Evolutionary conservation across 2,113 vertebrate species (phyloP).

Genomic region (Calidris pugnax): DNA sequence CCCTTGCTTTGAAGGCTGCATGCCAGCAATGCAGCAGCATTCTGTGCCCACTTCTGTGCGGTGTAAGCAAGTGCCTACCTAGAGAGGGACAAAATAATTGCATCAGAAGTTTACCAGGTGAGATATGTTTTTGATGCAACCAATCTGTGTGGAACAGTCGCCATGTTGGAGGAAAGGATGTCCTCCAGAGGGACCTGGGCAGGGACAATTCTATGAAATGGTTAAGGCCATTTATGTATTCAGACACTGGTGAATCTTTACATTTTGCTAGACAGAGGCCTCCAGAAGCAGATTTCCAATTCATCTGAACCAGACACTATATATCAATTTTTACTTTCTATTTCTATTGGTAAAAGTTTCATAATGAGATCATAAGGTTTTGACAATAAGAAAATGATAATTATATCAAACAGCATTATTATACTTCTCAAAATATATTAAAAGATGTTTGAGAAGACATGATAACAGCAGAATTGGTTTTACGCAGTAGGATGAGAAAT

Average conservation of each 20-base stretch:
- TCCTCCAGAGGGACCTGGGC: not conserved
- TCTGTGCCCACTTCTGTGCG: not conserved
- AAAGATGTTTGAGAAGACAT: not conserved
- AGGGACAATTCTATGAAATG: not conserved
- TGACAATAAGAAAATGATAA: not conserved
- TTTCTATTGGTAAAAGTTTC: not conserved
- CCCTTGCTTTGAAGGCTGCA: not conserved
- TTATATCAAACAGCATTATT: not conserved
- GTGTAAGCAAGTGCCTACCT: not conserved
- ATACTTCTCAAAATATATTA: not conserved
- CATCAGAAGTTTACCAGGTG: not conserved
- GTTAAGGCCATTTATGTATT: not conserved
- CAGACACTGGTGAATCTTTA: not conserved
- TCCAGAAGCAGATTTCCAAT: not conserved
- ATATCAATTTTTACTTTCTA: not conserved
- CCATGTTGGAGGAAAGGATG: not conserved
- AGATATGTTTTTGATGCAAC: not conserved
- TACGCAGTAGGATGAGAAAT: not conserved
- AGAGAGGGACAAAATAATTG: not conserved
- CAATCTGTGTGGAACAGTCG: not conserved
- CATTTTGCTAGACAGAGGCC: not conserved
- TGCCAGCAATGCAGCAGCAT: rapidly evolving
- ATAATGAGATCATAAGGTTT: not conserved
- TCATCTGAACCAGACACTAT: not conserved
- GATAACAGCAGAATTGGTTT: not conserved